Conservation (phyloP, 2,888 invertebrate species). For the Lasioglossum calceatum region DNA sequence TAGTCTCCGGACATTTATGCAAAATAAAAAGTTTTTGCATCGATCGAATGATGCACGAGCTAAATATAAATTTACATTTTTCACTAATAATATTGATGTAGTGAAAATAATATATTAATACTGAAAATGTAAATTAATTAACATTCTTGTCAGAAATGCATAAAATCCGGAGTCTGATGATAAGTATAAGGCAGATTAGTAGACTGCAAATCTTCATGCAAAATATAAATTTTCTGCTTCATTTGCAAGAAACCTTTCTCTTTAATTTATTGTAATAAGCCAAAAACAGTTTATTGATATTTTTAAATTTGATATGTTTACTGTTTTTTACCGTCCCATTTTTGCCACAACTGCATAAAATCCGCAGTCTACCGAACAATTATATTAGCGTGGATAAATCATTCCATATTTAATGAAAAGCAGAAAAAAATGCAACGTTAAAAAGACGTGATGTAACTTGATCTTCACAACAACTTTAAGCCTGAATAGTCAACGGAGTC, state of each 20-base stretch:
- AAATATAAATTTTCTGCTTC: not conserved
- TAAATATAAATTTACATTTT: too few species aligned
- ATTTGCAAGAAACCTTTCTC: not conserved
- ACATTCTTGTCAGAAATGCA: too few species aligned
- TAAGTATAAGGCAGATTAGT: not conserved
- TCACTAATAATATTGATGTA: too few species aligned
- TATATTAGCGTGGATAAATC: not conserved
- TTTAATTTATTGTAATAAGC: not conserved
- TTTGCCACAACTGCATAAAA: not conserved
- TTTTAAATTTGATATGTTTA: not conserved
- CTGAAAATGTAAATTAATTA: too few species aligned
- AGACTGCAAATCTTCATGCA: not conserved
- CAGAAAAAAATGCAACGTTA: not conserved
- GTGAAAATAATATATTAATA: too few species aligned
- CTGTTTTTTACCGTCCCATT: not conserved
- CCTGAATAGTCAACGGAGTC: not conserved
- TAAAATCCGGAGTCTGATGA: not conserved
- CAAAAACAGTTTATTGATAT: too few species aligned
- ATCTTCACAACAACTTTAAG: too few species aligned
- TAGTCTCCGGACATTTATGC: not conserved
- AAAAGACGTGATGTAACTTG: not conserved
- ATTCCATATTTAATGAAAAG: not conserved
- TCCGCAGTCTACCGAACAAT: not conserved
- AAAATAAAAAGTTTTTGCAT: not conserved
- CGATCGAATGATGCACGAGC: too few species aligned